Evolutionary conservation across 2,113 vertebrate genomes (phyloP).

Genomic region (Chamaetylas fuelleborni): DNA sequence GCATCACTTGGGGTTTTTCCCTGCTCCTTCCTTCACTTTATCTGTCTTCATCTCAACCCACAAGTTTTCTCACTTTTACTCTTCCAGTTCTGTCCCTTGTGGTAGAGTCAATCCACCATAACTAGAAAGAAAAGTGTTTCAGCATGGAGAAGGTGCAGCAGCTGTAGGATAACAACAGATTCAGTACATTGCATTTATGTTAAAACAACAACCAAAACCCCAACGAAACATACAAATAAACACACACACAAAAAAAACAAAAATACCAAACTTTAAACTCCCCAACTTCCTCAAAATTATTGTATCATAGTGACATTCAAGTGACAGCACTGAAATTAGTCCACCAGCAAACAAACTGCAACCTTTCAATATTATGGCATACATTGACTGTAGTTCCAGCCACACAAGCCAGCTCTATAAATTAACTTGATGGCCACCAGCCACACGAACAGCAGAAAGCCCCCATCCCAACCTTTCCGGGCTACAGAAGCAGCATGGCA

Average conservation of each 20-base stretch:
- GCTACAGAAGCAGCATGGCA: not conserved
- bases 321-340: not conserved
- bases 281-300: not conserved
- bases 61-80: not conserved
- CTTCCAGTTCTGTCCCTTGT: not conserved
- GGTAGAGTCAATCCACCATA: not conserved
- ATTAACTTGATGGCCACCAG: not conserved
- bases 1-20: not conserved
- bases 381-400: not conserved
- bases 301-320: accelerated
- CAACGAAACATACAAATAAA: not conserved
- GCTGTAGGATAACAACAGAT: not conserved
- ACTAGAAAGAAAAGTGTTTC: not conserved
- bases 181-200: not conserved
- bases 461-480: not conserved
- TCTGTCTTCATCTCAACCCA: not conserved
- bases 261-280: not conserved
- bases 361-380: not conserved
- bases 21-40: not conserved
- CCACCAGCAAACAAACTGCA: not conserved
- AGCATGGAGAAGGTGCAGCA: not conserved
- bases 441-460: accelerated
- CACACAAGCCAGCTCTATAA: not conserved
- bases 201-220: not conserved
- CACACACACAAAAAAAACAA: not conserved